Percentiles rank a stretch among this genome's conserved stretches.
phyloP scores from a whole-genome alignment of 37 sponge, comb jelly and placozoan species.

The Haliclona indistincta region DNA sequence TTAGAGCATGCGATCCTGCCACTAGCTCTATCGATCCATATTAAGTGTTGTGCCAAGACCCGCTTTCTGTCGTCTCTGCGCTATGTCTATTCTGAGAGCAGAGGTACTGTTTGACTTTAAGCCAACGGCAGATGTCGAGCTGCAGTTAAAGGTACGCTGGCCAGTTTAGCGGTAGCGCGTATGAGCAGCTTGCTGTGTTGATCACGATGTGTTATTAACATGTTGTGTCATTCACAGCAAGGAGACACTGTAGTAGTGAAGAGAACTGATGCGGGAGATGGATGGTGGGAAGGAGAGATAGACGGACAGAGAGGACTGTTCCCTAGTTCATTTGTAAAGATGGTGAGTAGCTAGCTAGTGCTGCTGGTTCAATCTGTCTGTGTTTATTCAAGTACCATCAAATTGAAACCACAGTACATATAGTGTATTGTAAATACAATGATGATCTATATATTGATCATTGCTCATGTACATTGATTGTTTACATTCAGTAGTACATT shows the following conservation, averaged over 20 bases:
- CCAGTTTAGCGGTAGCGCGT: not conserved
- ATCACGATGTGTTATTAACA: no score
- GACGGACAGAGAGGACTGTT: slow-evolving; percentile 70
- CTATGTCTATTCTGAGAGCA: slow-evolving; percentile 31
- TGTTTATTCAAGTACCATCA: no score
- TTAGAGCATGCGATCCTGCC: no score
- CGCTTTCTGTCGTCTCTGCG: not conserved
- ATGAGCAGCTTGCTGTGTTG: no score
- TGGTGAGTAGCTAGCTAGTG: slow-evolving; percentile 51
- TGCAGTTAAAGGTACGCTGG: slow-evolving; percentile 45
- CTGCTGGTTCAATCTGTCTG: no score
- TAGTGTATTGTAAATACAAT: no score
- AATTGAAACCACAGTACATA: no score
- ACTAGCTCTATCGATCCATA: no score
- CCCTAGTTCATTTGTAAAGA: slow-evolving; percentile 64
- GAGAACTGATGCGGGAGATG: slow-evolving; percentile 64
- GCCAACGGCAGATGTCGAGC: slow-evolving; percentile 62
- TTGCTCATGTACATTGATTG: no score
- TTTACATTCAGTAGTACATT: no score
- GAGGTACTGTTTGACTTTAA: slow-evolving; percentile 68
- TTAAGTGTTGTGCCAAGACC: no score
- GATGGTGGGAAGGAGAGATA: slow-evolving; percentile 83
- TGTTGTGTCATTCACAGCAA: slow-evolving; percentile 28
- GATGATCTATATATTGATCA: no score
- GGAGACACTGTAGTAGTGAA: slow-evolving; percentile 68